Evolutionary conservation across 2,888 invertebrate species (phyloP), one percentile per base, ranked within the genome.

Genomic region (Oscheius sp.): DNA sequence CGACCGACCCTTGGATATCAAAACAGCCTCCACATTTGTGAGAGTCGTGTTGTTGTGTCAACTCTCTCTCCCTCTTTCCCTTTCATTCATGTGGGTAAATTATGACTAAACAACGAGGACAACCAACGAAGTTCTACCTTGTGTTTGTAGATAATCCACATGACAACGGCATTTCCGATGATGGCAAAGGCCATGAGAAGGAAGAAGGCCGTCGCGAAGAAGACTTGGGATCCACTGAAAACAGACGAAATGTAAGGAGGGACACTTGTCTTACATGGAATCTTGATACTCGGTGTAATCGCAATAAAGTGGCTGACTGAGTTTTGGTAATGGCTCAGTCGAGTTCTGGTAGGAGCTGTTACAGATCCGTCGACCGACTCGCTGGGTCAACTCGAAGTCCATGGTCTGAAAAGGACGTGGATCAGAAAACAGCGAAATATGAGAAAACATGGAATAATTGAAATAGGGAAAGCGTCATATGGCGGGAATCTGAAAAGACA

Each of bases 131-230:
- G 9, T 3, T 6, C 35, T 35, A 35, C 72, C 77, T 83, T 84
- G 66, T 84, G 84, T 45, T 74, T 72, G 59, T 77, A 79, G 59
- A 86, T 86, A 49, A 86, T 84, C 84, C 84, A 85, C 84, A 86
- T 84, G 21, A 86, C 86, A 13, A 81, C 76, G 2, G 79, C 78
- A 71, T 86, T 86, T 43, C 86, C 86, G 16, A 82, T 76, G 23
- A 85, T 75, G 0, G 86, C 84, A 2, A 75, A 72, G 2, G 76
- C 64, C 72, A 86, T 86, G 18, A 85, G 74, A 16, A 77, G 64
- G 27, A 78, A 72, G 69, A 86, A 86, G 1, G 81, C 75, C 16
- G 76, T 64, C 13, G 82, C 80, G 52, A 83, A 81, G 49, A 85
- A 78, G 23, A 79, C 75, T 75, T 82, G 81, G 18, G 79, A 70